Evolutionary conservation across 2,888 invertebrate species (phyloP).

Genomic region (Stenodera caucasica): DNA sequence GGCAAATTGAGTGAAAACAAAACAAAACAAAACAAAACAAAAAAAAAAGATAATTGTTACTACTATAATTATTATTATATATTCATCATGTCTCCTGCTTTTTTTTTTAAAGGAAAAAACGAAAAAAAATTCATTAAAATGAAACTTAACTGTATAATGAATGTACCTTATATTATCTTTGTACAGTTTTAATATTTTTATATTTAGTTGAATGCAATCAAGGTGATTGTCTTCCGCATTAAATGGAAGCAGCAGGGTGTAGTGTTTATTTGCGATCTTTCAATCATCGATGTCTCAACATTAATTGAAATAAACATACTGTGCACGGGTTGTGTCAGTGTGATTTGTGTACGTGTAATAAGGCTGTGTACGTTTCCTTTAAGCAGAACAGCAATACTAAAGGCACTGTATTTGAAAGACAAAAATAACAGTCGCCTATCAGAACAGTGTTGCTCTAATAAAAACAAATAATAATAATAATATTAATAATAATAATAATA

Average conservation of each 20-base stretch:
- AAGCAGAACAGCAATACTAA: constrained; percentile 46
- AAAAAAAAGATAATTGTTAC: neutral
- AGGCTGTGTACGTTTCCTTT: constrained; percentile 56
- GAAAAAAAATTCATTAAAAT: neutral
- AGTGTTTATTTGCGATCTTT: constrained; percentile 57
- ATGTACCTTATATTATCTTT: constrained; percentile 54
- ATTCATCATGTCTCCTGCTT: constrained; percentile 48
- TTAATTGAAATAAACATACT: constrained; percentile 47
- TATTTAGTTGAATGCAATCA: constrained; percentile 58
- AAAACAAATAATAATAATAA: neutral
- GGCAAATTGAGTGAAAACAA: constrained; percentile 27
- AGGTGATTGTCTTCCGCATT: constrained; percentile 57
- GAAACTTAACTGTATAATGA: constrained; percentile 53
- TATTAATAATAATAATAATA: constrained; percentile 6
- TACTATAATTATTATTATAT: constrained; percentile 41
- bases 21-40: neutral
- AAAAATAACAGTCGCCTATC: constrained; percentile 19
- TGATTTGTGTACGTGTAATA: constrained; percentile 57
- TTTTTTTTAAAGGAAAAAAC: constrained; percentile 47
- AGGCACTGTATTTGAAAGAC: constrained; percentile 10
- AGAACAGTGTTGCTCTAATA: constrained; percentile 40
- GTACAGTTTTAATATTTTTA: constrained; percentile 58
- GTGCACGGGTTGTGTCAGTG: constrained; percentile 56
- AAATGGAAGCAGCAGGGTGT: constrained; percentile 56
- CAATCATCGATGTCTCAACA: constrained; percentile 55